Evolutionary conservation across 2,113 vertebrate species (phyloP).

Genomic region (Halcyon senegalensis): DNA sequence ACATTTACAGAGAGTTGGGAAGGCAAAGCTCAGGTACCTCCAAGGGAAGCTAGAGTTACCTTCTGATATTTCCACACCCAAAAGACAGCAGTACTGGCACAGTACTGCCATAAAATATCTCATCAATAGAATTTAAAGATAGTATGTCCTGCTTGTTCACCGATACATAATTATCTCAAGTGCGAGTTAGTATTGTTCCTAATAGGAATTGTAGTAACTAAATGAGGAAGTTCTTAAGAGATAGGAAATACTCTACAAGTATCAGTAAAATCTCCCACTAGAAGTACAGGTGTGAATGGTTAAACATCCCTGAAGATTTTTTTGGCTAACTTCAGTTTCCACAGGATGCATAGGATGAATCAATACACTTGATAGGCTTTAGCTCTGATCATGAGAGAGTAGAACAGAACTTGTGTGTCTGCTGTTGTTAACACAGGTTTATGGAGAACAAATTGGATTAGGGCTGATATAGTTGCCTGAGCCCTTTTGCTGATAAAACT

Average conservation of each 20-base stretch:
- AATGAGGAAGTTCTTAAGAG: not conserved
- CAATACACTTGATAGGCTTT: not conserved
- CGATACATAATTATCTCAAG: not conserved
- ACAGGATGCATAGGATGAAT: not conserved
- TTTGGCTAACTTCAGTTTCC: not conserved
- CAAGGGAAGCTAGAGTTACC: not conserved
- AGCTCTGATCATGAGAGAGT: rapidly evolving
- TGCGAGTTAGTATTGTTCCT: not conserved
- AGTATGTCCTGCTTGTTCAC: not conserved
- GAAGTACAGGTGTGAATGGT: not conserved
- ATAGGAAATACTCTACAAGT: not conserved
- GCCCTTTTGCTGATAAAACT: not conserved
- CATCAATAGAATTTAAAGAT: not conserved
- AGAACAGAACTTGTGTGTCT: not conserved
- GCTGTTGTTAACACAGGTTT: not conserved
- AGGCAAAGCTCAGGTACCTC: not conserved
- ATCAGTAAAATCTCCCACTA: not conserved
- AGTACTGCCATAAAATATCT: not conserved
- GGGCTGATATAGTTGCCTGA: not conserved
- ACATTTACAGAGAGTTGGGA: not conserved
- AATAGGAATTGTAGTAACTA: not conserved
- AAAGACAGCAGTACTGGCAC: not conserved
- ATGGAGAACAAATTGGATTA: not conserved
- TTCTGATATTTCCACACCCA: not conserved
- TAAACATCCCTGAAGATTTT: not conserved